Percentiles rank a stretch among this genome's conserved stretches.
These are phyloP conservation scores for Cromileptes altivelis DNA, from an alignment of 2,113 vertebrate genomes.

Conservation along the genomic window DNA sequence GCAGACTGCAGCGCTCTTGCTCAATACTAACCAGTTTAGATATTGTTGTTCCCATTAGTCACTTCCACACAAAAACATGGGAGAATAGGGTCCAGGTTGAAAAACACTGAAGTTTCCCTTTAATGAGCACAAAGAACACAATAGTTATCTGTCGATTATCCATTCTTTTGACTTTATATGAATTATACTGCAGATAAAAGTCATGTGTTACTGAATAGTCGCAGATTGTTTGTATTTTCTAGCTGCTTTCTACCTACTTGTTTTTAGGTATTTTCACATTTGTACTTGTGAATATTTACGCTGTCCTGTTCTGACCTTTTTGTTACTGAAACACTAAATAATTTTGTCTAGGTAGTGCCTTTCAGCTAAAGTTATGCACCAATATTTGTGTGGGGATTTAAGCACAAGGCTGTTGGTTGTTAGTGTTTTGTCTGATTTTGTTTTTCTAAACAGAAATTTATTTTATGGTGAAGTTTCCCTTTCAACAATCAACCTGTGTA, in stretches of 20 bases:
- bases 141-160: conserved; percentile 4
- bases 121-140: conserved; percentile 69
- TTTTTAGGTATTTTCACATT: conserved; percentile 30
- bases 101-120: too few species aligned
- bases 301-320: neutral
- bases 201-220: conserved; percentile 25
- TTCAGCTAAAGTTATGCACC: conserved; percentile 7
- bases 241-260: conserved; percentile 18
- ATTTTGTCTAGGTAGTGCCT: conserved; percentile 34
- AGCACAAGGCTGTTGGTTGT: conserved; percentile 18
- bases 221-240: conserved; percentile 8
- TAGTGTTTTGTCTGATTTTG: conserved; percentile 10
- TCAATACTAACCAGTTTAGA: too few species aligned
- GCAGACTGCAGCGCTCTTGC: too few species aligned
- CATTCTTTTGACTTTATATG: conserved; percentile 6
- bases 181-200: conserved; percentile 2
- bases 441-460: conserved; percentile 2
- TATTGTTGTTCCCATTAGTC: too few species aligned
- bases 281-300: neutral
- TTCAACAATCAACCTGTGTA: conserved; percentile 26
- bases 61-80: too few species aligned
- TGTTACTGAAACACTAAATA: conserved; percentile 12
- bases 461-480: conserved; percentile 33
- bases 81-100: too few species aligned
- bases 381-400: conserved; percentile 25